Conservation (phyloP, 2,113 vertebrate species). For the Chelonoidis abingdonii region DNA sequence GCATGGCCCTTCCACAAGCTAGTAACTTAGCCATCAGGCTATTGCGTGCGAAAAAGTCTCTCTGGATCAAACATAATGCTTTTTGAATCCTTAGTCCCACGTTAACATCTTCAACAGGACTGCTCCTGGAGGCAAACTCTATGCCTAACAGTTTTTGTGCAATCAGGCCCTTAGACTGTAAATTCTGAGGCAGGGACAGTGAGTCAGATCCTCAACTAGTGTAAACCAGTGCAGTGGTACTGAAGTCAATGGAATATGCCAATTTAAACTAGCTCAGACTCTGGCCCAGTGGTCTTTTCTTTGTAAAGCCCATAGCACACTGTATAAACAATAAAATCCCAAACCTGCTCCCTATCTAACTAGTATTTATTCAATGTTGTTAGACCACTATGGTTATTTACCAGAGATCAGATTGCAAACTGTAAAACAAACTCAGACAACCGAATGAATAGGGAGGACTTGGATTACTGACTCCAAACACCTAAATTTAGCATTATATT, state of each 20-base stretch:
- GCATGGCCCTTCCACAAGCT: not conserved
- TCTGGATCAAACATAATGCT: not conserved
- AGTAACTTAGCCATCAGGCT: not conserved
- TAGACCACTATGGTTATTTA: not conserved
- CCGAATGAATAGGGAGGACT: not conserved
- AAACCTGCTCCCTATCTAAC: not conserved
- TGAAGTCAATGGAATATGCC: not conserved
- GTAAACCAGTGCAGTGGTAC: not conserved
- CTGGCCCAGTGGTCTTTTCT: not conserved
- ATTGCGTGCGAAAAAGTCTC: not conserved
- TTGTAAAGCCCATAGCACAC: not conserved
- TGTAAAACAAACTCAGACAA: not conserved
- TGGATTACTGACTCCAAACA: not conserved
- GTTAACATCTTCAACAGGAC: not conserved
- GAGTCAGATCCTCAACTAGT: not conserved
- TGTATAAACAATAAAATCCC: not conserved
- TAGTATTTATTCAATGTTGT: not conserved
- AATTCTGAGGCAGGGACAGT: not conserved
- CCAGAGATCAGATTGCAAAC: not conserved
- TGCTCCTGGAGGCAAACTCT: not conserved
- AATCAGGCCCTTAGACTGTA: not conserved
- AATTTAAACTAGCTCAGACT: not conserved
- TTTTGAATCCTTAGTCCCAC: not conserved
- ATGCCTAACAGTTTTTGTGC: not conserved
- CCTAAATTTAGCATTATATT: not conserved